Percentiles rank a stretch among this genome's conserved stretches.
These are phyloP conservation scores for Phylloscopus whistleri DNA, from an alignment of 2,113 vertebrate species.

Conservation along the genomic window DNA sequence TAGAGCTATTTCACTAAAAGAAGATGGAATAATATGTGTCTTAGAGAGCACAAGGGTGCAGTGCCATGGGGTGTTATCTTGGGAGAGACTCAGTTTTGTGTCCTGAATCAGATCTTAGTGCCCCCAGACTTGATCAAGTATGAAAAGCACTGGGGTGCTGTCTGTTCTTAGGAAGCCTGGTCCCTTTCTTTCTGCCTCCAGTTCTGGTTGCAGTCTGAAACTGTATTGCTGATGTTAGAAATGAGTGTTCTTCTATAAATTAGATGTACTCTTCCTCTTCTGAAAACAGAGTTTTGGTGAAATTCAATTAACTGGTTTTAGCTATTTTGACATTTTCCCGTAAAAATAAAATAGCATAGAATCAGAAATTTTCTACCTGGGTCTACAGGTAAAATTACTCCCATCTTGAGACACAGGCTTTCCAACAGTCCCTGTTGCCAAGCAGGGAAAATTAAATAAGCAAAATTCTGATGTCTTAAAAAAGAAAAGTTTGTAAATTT, in stretches of 20 bases:
- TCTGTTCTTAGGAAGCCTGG: not conserved
- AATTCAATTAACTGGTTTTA: not conserved
- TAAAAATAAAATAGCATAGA: not conserved
- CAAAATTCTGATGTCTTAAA: not conserved
- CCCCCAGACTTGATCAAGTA: not conserved
- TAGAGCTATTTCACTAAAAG: not conserved
- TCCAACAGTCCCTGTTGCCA: not conserved
- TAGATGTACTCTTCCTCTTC: not conserved
- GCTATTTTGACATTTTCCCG: not conserved
- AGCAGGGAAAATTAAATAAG: not conserved
- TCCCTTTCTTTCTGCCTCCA: accelerated
- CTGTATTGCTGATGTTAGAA: not conserved
- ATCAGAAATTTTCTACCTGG: not conserved
- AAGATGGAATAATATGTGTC: not conserved
- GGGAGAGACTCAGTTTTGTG: not conserved
- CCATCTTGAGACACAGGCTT: not conserved
- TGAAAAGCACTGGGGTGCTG: accelerated
- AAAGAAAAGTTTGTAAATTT: not conserved
- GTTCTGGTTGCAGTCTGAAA: not conserved
- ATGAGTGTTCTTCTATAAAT: not conserved
- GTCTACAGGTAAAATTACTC: not conserved
- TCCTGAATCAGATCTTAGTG: not conserved
- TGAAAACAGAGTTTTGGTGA: not conserved
- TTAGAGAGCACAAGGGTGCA: not conserved
- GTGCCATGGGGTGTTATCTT: accelerated